Conservation (phyloP, 2,797 vertebrate species). For the Peromyscus aztecus region DNA sequence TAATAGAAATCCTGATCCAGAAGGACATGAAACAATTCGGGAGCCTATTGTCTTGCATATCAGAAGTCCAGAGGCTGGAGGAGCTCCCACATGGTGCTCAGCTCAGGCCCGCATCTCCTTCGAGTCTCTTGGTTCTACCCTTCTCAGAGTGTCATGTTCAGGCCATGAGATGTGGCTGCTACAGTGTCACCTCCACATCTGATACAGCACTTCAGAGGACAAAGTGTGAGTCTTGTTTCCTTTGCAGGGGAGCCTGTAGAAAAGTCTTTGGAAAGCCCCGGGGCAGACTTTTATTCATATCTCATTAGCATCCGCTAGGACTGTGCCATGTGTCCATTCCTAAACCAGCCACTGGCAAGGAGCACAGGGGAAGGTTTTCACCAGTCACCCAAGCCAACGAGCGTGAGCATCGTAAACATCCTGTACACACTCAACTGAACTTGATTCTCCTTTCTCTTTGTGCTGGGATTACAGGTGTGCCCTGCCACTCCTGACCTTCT, state of each 20-base stretch:
- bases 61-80: background rate
- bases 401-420: background rate
- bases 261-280: background rate
- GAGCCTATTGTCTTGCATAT: background rate
- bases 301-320: background rate
- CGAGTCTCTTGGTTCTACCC: no score
- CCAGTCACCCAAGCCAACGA: background rate
- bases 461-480: background rate
- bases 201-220: background rate
- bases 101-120: no score
- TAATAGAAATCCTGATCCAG: background rate
- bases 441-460: background rate
- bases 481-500: background rate
- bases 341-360: no score
- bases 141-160: background rate
- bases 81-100: accelerated
- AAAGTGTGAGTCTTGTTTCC: background rate
- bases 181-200: background rate
- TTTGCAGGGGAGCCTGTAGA: background rate
- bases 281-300: no score
- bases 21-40: background rate
- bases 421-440: background rate
- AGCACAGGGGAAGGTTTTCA: background rate
- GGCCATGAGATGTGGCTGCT: background rate
- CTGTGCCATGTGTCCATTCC: background rate